Evolutionary conservation across 2,113 vertebrate species (phyloP).

Genomic region (Salvelinus sp.): DNA sequence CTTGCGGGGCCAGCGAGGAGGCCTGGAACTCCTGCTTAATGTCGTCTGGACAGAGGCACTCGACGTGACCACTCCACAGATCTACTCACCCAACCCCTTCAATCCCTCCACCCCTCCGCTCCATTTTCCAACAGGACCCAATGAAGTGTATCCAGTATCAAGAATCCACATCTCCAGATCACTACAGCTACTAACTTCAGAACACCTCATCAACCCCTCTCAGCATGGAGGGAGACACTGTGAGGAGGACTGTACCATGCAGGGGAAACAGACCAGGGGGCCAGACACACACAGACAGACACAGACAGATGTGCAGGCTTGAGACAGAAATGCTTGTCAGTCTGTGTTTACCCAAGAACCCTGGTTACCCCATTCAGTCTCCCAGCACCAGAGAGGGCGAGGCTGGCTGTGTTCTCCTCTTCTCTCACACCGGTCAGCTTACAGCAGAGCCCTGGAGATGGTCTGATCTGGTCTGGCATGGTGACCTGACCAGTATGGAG

Average conservation of each 20-base stretch:
- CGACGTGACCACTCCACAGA: conserved; percentile 15
- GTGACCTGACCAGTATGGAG: no score
- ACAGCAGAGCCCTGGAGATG: conserved; percentile 6
- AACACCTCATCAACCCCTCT: conserved; percentile 48
- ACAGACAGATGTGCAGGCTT: conserved; percentile 30
- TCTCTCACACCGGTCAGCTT: conserved; percentile 32
- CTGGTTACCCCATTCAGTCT: neutral
- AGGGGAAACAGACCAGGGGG: conserved; percentile 7
- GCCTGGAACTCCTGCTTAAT: conserved; percentile 58
- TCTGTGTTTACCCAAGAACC: conserved; percentile 44
- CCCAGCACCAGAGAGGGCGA: conserved; percentile 8
- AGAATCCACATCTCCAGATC: conserved; percentile 33
- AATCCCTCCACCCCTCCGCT: conserved; percentile 21
- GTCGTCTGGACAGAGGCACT: conserved; percentile 51
- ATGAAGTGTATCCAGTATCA: conserved; percentile 43
- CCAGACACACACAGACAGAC: conserved; percentile 6
- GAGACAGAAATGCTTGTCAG: conserved; percentile 51
- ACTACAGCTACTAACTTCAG: conserved; percentile 29
- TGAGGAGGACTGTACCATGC: no score
- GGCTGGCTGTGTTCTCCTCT: conserved; percentile 21
- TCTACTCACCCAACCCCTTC: neutral
- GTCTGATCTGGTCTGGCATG: neutral
- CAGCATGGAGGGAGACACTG: neutral
- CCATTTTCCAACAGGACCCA: conserved; percentile 35
- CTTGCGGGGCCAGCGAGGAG: conserved; percentile 34